Evolutionary conservation across 2,113 vertebrate species (phyloP).

Genomic region (Coptodon bakossiorum): DNA sequence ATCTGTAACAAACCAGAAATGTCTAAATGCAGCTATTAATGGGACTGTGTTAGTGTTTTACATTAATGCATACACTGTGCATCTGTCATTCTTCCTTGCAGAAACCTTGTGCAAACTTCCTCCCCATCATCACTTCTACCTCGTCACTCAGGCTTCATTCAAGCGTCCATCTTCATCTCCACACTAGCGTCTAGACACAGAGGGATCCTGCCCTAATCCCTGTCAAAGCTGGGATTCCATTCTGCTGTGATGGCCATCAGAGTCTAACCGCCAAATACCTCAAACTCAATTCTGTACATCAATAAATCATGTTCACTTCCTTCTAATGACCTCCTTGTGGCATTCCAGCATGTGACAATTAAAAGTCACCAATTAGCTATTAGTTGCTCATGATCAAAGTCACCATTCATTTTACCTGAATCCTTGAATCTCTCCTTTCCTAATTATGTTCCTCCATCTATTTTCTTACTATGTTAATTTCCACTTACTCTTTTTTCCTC

Average conservation of each 20-base stretch:
- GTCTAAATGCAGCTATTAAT: neutral
- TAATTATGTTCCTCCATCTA: neutral
- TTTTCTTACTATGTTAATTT: neutral
- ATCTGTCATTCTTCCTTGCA: neutral
- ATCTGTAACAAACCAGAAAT: neutral
- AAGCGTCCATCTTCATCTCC: no score
- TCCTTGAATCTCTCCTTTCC: neutral
- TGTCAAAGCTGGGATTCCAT: no score
- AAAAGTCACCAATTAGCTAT: neutral
- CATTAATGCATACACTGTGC: neutral
- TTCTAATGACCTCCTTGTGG: neutral
- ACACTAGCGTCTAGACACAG: no score
- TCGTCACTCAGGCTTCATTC: neutral
- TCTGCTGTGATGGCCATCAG: no score
- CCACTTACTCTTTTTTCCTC: neutral
- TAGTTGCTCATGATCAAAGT: neutral
- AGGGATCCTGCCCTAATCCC: no score
- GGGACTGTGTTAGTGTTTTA: neutral
- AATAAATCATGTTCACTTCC: neutral
- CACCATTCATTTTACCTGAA: neutral
- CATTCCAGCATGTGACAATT: neutral
- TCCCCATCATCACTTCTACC: neutral
- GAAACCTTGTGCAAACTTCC: neutral
- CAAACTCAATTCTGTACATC: neutral
- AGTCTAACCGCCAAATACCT: neutral